These are phyloP conservation scores for Trichogramma pretiosum DNA, from an alignment of 1,140 invertebrate species.

Conservation along the genomic window DNA sequence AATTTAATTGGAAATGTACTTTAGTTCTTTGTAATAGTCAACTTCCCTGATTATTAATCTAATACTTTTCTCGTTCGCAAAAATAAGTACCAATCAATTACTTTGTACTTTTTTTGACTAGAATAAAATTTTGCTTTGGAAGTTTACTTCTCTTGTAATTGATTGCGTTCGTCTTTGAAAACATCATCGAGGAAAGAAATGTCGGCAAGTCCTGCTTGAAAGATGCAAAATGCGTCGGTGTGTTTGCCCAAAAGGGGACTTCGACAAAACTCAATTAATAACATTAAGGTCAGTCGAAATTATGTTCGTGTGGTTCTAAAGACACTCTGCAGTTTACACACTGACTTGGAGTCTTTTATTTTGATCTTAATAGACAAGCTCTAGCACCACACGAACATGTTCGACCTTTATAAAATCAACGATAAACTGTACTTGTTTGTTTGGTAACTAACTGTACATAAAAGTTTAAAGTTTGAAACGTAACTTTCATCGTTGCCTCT, in stretches of 20 bases:
- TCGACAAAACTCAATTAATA: slow-evolving; percentile 44
- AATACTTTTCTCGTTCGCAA: slow-evolving; percentile 5
- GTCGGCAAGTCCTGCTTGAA: slow-evolving; percentile 17
- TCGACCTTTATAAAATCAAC: slow-evolving; percentile 33
- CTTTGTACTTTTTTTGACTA: slow-evolving; percentile 47
- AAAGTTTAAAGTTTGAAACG: slow-evolving; percentile 39
- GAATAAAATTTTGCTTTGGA: slow-evolving; percentile 42
- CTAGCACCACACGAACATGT: slow-evolving; percentile 19
- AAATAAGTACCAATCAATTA: slow-evolving; percentile 41
- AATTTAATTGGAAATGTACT: too few species aligned
- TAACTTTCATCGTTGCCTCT: slow-evolving; percentile 33
- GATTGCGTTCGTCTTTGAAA: too few species aligned
- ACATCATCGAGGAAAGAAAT: too few species aligned
- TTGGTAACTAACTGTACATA: slow-evolving; percentile 42
- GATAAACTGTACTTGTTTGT: slow-evolving; percentile 41
- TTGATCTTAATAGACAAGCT: too few species aligned
- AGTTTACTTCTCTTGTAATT: slow-evolving; percentile 14
- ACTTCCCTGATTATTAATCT: slow-evolving; percentile 13
- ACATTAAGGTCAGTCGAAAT: slow-evolving; percentile 29
- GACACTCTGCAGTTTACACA: too few species aligned
- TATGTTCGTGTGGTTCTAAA: slow-evolving; percentile 22
- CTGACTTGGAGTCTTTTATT: too few species aligned
- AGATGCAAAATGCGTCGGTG: slow-evolving; percentile 38
- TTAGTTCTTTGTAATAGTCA: slow-evolving; percentile 8
- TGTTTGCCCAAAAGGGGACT: slow-evolving; percentile 47